phyloP scores from a whole-genome alignment of 2,113 vertebrate genomes.

The Pungitius pungitius region DNA sequence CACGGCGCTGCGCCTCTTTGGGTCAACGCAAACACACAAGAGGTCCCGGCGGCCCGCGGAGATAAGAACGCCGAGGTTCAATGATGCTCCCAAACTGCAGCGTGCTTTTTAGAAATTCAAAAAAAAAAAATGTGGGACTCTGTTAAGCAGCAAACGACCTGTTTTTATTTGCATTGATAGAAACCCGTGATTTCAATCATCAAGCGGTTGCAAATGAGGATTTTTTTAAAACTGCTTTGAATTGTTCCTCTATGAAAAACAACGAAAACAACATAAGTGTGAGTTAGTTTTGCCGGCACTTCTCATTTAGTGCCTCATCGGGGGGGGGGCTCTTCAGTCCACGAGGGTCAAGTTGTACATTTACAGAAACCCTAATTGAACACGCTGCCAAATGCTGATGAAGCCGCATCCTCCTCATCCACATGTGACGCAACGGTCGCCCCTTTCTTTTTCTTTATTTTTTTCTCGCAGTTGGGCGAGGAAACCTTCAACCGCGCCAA shows the following conservation, averaged over 20 bases:
- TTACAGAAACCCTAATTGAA: slow-evolving; percentile 1
- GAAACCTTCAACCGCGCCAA: slow-evolving; percentile 98
- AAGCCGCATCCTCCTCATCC: neutral
- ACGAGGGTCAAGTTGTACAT: neutral
- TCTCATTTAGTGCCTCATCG: neutral
- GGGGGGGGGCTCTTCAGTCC: too few species aligned
- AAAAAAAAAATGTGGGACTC: too few species aligned
- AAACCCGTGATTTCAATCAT: neutral
- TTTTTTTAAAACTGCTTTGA: neutral
- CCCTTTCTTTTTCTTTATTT: neutral
- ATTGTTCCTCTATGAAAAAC: too few species aligned
- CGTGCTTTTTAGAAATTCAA: too few species aligned
- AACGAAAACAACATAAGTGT: neutral
- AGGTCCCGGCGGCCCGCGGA: too few species aligned
- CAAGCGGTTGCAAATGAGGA: neutral
- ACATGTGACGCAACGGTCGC: neutral
- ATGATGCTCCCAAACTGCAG: too few species aligned
- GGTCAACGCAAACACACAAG: too few species aligned
- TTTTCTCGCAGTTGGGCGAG: slow-evolving; percentile 86
- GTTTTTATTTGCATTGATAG: too few species aligned
- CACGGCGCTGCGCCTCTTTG: too few species aligned
- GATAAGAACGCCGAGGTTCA: too few species aligned
- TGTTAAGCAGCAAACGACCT: too few species aligned
- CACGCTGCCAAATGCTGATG: neutral
- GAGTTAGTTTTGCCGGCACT: neutral